phyloP scores from a whole-genome alignment of 2,113 vertebrate species.

The Leuciscus idus region DNA sequence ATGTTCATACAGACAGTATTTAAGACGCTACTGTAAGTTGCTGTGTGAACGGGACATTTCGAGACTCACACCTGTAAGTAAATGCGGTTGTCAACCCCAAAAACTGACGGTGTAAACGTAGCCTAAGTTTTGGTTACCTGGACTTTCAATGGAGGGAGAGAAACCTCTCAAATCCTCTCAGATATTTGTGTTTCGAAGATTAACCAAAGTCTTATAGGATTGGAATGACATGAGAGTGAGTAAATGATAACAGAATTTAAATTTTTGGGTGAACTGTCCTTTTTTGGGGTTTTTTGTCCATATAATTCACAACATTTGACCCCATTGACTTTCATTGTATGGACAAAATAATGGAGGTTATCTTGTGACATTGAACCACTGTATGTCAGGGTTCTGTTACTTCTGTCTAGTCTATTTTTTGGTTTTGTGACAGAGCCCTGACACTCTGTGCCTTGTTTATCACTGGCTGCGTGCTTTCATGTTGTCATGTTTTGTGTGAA shows the following conservation, averaged over 20 bases:
- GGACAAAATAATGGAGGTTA: background rate
- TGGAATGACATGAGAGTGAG: background rate
- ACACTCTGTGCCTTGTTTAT: too few species aligned
- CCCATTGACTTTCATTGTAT: background rate
- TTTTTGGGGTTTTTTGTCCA: background rate
- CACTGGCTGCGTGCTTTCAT: too few species aligned
- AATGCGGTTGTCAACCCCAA: too few species aligned
- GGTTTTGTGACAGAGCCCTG: too few species aligned
- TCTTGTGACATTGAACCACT: background rate
- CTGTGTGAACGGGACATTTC: too few species aligned
- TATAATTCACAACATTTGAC: background rate
- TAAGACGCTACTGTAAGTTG: too few species aligned
- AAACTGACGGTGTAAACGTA: too few species aligned
- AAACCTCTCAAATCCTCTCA: background rate
- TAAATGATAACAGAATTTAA: background rate
- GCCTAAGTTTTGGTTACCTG: background rate
- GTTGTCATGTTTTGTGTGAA: too few species aligned
- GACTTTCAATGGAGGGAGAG: background rate
- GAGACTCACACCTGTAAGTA: too few species aligned
- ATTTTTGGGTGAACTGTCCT: background rate
- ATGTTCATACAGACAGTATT: too few species aligned
- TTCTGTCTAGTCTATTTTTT: too few species aligned
- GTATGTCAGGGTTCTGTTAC: too few species aligned
- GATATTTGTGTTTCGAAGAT: background rate
- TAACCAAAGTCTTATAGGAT: background rate